A percentile compares a stretch with the other conserved stretches of the same genome.
Conservation (phyloP, 2,888 invertebrate species). For the Lithodes maja region DNA sequence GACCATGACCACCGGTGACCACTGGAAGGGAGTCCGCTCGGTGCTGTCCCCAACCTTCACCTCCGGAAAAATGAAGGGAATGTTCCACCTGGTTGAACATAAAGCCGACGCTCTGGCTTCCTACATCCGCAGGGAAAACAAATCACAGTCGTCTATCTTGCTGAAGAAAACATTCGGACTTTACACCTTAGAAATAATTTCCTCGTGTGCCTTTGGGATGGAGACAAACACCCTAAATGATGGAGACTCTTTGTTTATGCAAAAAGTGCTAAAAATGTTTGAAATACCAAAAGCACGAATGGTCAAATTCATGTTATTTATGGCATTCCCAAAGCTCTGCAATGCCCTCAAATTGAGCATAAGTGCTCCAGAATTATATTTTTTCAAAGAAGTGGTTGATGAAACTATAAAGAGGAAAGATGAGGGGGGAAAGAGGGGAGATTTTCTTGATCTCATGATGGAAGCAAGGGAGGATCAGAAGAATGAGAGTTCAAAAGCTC, state of each 20-base stretch:
- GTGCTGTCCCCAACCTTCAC: constrained; percentile 83
- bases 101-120: constrained; percentile 23
- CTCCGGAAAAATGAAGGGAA: constrained; percentile 81
- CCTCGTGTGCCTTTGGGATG: constrained; percentile 60
- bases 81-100: constrained; percentile 73
- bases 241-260: constrained; percentile 34
- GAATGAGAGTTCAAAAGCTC: not conserved
- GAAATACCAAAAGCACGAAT: not conserved
- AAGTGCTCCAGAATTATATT: not conserved
- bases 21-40: constrained; percentile 80
- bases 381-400: constrained; percentile 37
- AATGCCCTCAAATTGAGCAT: constrained; percentile 13
- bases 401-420: constrained; percentile 31
- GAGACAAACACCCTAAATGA: constrained; percentile 39
- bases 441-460: constrained; percentile 54
- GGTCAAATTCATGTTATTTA: not conserved
- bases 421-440: constrained; percentile 22
- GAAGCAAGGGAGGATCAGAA: constrained; percentile 28
- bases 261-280: constrained; percentile 2
- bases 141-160: not conserved
- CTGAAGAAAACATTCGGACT: constrained; percentile 42
- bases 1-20: constrained; percentile 74
- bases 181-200: constrained; percentile 56
- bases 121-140: constrained; percentile 12
- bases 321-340: constrained; percentile 23